A percentile compares a stretch with the other conserved stretches of the same genome.
Evolutionary conservation across 2,888 invertebrate species (phyloP).

Genomic region (Eurytoma californica): DNA sequence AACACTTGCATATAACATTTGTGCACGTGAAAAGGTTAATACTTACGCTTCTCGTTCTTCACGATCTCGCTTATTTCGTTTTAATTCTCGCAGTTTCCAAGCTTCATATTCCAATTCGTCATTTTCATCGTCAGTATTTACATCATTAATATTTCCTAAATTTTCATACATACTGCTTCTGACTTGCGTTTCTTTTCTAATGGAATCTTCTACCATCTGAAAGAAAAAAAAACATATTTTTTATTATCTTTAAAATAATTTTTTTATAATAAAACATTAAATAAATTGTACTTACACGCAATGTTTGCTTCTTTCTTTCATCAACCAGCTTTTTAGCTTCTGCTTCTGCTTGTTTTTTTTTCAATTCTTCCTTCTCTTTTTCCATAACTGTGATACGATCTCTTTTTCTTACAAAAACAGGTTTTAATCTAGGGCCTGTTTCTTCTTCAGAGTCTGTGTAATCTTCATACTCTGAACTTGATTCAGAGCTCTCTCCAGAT

Average conservation of each 20-base stretch:
- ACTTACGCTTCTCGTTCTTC: conserved; percentile 95
- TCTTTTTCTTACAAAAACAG: conserved; percentile 94
- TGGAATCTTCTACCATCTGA: conserved; percentile 90
- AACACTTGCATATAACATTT: not conserved
- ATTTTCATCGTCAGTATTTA: conserved; percentile 96
- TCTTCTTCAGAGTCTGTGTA: conserved; percentile 94
- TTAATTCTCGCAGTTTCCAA: conserved; percentile 98
- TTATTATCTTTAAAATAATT: conserved; percentile 18
- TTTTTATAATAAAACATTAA: conserved; percentile 1
- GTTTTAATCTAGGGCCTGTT: conserved; percentile 93
- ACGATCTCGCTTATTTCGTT: conserved; percentile 95
- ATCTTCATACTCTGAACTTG: conserved; percentile 89
- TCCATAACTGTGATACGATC: conserved; percentile 97
- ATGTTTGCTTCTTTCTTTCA: conserved; percentile 90
- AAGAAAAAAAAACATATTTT: conserved; percentile 24
- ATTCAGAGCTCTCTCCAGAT: conserved; percentile 76
- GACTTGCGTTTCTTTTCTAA: conserved; percentile 86
- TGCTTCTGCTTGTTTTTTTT: conserved; percentile 88
- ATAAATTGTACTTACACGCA: conserved; percentile 77
- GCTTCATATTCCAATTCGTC: conserved; percentile 97
- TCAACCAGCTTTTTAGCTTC: conserved; percentile 91
- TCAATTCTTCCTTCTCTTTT: conserved; percentile 90
- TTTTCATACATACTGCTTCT: conserved; percentile 78
- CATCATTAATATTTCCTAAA: conserved; percentile 88
- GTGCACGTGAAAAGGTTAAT: not conserved